phyloP scores from a whole-genome alignment of 2,888 invertebrate species.

The Odontomyia ornata region DNA sequence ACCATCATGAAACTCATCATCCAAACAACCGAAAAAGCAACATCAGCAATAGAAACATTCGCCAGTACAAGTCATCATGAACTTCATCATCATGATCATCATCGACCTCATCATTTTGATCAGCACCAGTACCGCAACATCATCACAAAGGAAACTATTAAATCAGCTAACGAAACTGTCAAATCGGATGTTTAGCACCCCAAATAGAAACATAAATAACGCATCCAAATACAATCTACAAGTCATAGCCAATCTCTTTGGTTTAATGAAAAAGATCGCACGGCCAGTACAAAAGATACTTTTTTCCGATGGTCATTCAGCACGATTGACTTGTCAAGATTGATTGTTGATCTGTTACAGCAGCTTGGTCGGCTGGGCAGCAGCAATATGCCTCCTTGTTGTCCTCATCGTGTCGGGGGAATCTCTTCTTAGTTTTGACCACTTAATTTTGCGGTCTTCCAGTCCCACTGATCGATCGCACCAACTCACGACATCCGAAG shows the following conservation, averaged over 20 bases:
- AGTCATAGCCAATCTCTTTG: constrained; percentile 12
- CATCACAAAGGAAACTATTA: constrained; percentile 33
- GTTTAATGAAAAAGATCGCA: constrained; percentile 35
- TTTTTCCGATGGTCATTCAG: constrained; percentile 24
- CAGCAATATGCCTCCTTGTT: constrained; percentile 8
- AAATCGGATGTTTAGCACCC: constrained; percentile 46
- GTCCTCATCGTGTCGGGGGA: background rate
- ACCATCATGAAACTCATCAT: constrained; percentile 33
- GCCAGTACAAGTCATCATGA: constrained; percentile 15
- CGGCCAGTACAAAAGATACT: constrained; percentile 37
- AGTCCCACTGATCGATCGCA: background rate
- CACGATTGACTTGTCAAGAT: constrained; percentile 41
- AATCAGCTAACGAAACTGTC: constrained; percentile 46
- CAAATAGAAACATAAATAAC: constrained; percentile 47
- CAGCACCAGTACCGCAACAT: constrained; percentile 1
- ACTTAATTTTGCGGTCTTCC: background rate
- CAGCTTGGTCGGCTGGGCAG: background rate
- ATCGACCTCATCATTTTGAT: background rate
- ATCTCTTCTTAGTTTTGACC: constrained; percentile 29
- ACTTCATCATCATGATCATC: constrained; percentile 2
- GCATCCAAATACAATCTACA: constrained; percentile 40
- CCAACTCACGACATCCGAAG: constrained; percentile 20
- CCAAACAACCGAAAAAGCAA: background rate
- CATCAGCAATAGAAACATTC: background rate
- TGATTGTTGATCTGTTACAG: background rate